These are phyloP conservation scores for Meganola albula DNA, from an alignment of 2,888 invertebrate genomes.

Conservation along the genomic window DNA sequence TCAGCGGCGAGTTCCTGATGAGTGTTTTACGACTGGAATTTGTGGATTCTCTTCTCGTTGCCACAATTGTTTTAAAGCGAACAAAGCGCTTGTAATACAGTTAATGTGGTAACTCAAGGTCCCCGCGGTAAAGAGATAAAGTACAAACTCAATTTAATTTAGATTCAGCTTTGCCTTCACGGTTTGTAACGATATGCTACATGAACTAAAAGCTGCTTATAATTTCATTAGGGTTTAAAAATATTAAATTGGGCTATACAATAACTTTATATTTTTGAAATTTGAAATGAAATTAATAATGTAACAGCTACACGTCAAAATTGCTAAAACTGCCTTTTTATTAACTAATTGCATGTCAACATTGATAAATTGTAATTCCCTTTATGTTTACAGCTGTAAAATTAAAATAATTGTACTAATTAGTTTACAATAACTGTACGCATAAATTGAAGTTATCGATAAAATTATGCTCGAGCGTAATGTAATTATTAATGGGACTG, in stretches of 20 bases:
- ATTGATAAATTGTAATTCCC: conserved; percentile 36
- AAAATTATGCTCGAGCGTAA: conserved; percentile 40
- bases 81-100: conserved; percentile 39
- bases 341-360: conserved; percentile 25
- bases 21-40: conserved; percentile 53
- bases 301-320: too few species aligned
- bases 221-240: too few species aligned
- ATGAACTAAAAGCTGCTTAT: too few species aligned
- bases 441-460: conserved; percentile 49
- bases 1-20: conserved; percentile 40
- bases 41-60: conserved; percentile 37
- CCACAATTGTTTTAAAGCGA: conserved; percentile 48
- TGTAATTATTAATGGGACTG: conserved; percentile 36
- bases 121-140: conserved; percentile 29
- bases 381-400: conserved; percentile 29
- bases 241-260: too few species aligned
- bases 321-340: conserved; percentile 11
- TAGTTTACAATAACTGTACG: conserved; percentile 44
- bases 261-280: too few species aligned
- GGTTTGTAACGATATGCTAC: too few species aligned
- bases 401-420: conserved; percentile 57
- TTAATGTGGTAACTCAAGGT: conserved; percentile 39
- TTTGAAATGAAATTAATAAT: too few species aligned
- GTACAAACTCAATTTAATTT: conserved; percentile 35
- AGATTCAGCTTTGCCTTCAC: too few species aligned